phyloP scores from a whole-genome alignment of 2,113 vertebrate species.

The Myxocyprinus asiaticus region DNA sequence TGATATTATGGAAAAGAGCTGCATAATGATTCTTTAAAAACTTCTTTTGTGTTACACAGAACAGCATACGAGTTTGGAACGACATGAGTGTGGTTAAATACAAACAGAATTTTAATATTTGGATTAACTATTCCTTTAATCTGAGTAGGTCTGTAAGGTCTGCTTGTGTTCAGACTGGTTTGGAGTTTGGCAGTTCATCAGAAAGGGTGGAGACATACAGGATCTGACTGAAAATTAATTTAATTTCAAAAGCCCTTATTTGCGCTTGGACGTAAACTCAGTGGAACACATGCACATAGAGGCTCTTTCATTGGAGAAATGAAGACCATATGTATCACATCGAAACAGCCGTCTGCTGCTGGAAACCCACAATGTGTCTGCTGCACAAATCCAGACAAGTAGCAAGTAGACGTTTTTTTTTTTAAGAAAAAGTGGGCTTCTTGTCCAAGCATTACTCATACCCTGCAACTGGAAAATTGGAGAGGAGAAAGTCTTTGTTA shows the following conservation, averaged over 20 bases:
- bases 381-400: conserved; percentile 59
- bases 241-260: conserved; percentile 33
- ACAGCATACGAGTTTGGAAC: no score
- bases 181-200: conserved; percentile 33
- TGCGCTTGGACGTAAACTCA: conserved; percentile 35
- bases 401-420: conserved; percentile 34
- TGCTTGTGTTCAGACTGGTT: background rate
- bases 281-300: conserved; percentile 45
- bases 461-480: conserved; percentile 75
- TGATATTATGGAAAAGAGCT: no score
- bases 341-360: conserved; percentile 51
- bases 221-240: conserved; percentile 35
- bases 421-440: conserved; percentile 54
- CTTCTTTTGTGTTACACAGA: no score
- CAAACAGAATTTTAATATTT: no score
- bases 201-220: conserved; percentile 6
- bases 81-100: no score
- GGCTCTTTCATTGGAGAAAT: conserved; percentile 57
- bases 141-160: background rate
- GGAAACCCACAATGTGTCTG: conserved; percentile 42
- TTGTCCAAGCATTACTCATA: conserved; percentile 73
- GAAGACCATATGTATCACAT: conserved; percentile 56
- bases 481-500: conserved; percentile 72
- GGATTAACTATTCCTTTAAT: background rate
- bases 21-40: no score